These are phyloP conservation scores for Sminthurides aquaticus DNA, from an alignment of 2,888 invertebrate genomes.

Conservation along the genomic window DNA sequence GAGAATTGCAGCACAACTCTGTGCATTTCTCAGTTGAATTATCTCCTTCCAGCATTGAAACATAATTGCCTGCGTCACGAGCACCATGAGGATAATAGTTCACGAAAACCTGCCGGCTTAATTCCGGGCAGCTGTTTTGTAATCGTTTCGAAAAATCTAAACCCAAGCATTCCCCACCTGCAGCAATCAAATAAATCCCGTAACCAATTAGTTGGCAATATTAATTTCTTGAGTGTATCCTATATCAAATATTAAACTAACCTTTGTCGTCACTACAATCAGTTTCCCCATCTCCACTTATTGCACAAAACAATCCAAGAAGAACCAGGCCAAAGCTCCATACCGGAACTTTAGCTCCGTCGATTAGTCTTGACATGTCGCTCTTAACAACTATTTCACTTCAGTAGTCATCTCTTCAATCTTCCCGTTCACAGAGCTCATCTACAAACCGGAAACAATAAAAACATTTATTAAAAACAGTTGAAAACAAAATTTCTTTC, in stretches of 20 bases:
- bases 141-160: neutral
- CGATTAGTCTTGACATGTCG: too few species aligned
- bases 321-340: neutral
- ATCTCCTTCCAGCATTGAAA: conserved; percentile 52
- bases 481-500: too few species aligned
- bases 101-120: neutral
- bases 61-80: conserved; percentile 53
- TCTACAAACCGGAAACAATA: too few species aligned
- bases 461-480: too few species aligned
- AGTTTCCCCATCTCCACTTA: neutral
- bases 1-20: conserved; percentile 59
- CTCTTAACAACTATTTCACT: too few species aligned
- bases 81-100: conserved; percentile 42
- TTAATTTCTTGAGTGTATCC: neutral
- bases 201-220: neutral
- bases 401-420: too few species aligned
- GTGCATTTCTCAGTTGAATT: conserved; percentile 57
- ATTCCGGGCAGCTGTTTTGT: conserved; percentile 4
- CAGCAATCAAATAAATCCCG: neutral
- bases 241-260: neutral
- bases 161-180: conserved; percentile 10
- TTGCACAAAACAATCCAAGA: neutral
- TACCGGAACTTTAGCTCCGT: too few species aligned
- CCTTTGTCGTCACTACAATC: neutral
- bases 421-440: too few species aligned